A percentile compares a stretch with the other conserved stretches of the same genome.
These are phyloP conservation scores for Taeniopygia guttata DNA, from an alignment of 2,797 vertebrate species.

Conservation along the genomic window DNA sequence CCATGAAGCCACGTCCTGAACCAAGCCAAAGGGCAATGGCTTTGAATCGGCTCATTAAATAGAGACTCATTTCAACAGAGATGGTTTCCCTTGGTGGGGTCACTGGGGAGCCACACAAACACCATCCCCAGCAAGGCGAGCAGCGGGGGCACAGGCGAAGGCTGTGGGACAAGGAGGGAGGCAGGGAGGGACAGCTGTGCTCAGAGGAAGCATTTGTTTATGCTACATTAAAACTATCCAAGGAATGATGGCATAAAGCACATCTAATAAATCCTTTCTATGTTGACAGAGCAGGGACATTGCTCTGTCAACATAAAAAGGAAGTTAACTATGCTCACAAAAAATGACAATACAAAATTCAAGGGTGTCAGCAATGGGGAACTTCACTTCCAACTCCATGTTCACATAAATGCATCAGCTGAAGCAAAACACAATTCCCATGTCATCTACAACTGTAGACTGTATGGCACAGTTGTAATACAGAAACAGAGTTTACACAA, in stretches of 20 bases:
- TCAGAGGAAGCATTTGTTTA: constrained; percentile 27
- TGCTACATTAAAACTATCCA: background rate
- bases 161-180: background rate
- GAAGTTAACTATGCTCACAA: background rate
- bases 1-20: background rate
- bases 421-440: background rate
- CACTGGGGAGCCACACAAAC: background rate
- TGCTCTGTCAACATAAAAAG: background rate
- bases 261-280: background rate
- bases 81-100: background rate
- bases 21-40: background rate
- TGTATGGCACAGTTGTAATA: background rate
- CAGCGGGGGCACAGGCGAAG: rapidly evolving
- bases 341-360: background rate
- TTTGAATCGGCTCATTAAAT: background rate
- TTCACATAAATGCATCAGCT: background rate
- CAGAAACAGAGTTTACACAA: background rate
- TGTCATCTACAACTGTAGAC: background rate
- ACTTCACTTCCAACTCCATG: background rate
- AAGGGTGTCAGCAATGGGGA: background rate
- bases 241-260: constrained; percentile 9
- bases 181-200: constrained; percentile 19
- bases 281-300: background rate
- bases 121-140: rapidly evolving
- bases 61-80: background rate